These are phyloP conservation scores for Anthonomus grandis DNA, from an alignment of 1,140 invertebrate species.

Conservation along the genomic window DNA sequence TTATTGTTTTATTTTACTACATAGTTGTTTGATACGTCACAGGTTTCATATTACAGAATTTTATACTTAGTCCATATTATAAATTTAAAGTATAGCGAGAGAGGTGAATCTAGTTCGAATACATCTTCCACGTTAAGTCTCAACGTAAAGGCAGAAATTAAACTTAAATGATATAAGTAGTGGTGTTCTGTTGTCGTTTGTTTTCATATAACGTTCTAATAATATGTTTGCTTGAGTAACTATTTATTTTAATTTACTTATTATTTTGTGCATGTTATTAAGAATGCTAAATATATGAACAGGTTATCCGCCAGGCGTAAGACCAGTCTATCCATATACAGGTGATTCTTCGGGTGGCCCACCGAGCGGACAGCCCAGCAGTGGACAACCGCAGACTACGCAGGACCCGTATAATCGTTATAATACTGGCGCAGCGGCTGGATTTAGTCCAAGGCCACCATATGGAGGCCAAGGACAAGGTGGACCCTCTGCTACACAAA, in stretches of 20 bases:
- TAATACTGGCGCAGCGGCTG: constrained; percentile 43
- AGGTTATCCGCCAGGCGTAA: constrained; percentile 63
- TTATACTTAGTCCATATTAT: no score
- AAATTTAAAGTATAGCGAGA: no score
- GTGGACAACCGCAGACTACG: constrained; percentile 41
- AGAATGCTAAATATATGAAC: constrained; percentile 27
- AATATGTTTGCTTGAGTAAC: neutral
- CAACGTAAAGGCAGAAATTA: no score
- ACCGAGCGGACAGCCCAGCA: constrained; percentile 25
- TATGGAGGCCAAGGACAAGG: constrained; percentile 41
- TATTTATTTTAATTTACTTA: constrained; percentile 14
- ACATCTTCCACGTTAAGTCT: no score
- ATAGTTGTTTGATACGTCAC: no score
- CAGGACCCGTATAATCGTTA: constrained; percentile 53
- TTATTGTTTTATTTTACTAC: no score
- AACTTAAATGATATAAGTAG: no score
- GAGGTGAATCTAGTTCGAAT: no score
- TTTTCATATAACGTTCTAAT: no score
- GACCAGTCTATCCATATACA: constrained; percentile 69
- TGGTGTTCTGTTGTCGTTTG: no score
- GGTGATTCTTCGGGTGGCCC: constrained; percentile 41
- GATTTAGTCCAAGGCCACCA: constrained; percentile 44
- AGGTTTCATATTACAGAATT: no score
- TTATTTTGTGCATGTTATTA: constrained; percentile 30
- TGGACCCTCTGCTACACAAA: constrained; percentile 23